Conservation (phyloP, 2,797 vertebrate species). For the Lacerta bilineata region DNA sequence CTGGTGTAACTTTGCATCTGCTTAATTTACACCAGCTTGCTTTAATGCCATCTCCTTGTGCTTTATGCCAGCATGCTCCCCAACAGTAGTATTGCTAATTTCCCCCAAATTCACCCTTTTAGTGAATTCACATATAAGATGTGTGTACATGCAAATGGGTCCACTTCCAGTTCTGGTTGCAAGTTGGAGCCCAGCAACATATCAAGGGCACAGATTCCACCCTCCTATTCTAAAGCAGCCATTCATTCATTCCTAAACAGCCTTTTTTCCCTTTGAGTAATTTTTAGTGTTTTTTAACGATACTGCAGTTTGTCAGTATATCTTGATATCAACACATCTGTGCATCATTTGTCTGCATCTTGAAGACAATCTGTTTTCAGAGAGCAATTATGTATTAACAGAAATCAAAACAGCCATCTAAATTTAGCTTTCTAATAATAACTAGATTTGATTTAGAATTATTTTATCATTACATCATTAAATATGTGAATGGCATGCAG, state of each 20-base stretch:
- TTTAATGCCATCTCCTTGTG: too few species aligned
- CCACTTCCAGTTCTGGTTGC: too few species aligned
- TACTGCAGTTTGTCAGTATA: background rate
- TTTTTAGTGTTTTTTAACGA: background rate
- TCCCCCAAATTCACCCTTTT: too few species aligned
- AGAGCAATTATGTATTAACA: background rate
- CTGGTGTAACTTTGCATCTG: too few species aligned
- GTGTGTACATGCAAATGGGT: background rate
- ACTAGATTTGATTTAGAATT: conserved; percentile 21
- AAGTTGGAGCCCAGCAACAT: too few species aligned
- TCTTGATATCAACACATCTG: conserved; percentile 2
- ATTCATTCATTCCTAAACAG: background rate
- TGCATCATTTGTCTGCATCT: background rate
- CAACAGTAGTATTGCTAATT: too few species aligned
- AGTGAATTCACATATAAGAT: too few species aligned
- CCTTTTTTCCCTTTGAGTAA: background rate
- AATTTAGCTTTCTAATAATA: background rate
- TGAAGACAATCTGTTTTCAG: background rate
- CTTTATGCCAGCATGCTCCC: too few species aligned
- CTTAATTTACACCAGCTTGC: too few species aligned
- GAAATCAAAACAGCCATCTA: background rate
- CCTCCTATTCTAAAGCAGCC: background rate
- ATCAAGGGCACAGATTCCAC: too few species aligned
- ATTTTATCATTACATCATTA: conserved; percentile 43
- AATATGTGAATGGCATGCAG: conserved; percentile 49